These are phyloP conservation scores for Microctonus hyperodae DNA, from an alignment of 2,888 invertebrate genomes.

Conservation along the genomic window DNA sequence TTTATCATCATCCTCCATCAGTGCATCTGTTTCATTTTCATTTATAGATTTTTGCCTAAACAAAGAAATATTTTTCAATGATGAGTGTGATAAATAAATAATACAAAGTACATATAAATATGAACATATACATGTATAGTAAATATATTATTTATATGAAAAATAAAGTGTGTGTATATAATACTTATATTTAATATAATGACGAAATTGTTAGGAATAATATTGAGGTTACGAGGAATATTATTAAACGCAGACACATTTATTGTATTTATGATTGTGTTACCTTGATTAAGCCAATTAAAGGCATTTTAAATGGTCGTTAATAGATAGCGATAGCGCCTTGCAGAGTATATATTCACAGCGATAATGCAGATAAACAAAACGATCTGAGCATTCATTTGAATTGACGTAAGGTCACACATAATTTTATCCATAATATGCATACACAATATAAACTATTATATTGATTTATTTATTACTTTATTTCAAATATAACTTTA, in stretches of 20 bases:
- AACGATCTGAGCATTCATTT: slow-evolving; percentile 9
- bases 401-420: background rate
- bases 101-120: too few species aligned
- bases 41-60: slow-evolving; percentile 42
- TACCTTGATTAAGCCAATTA: slow-evolving; percentile 21
- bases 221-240: background rate
- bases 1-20: slow-evolving; percentile 48
- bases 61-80: background rate
- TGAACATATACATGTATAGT: too few species aligned
- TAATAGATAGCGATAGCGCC: slow-evolving; percentile 14
- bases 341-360: background rate
- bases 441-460: too few species aligned
- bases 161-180: too few species aligned
- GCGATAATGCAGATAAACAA: slow-evolving; percentile 10
- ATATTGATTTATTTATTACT: too few species aligned
- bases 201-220: background rate
- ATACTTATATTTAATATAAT: too few species aligned
- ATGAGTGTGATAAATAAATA: background rate
- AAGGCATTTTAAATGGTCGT: slow-evolving; percentile 13
- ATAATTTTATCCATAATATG: background rate
- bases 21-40: slow-evolving; percentile 38
- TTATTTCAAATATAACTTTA: too few species aligned
- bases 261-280: slow-evolving; percentile 1
- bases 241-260: background rate
- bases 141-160: too few species aligned